Percentiles rank a stretch among this genome's conserved stretches.
Evolutionary conservation across 2,888 invertebrate species (phyloP).

Genomic region (Melanostoma mellinum): DNA sequence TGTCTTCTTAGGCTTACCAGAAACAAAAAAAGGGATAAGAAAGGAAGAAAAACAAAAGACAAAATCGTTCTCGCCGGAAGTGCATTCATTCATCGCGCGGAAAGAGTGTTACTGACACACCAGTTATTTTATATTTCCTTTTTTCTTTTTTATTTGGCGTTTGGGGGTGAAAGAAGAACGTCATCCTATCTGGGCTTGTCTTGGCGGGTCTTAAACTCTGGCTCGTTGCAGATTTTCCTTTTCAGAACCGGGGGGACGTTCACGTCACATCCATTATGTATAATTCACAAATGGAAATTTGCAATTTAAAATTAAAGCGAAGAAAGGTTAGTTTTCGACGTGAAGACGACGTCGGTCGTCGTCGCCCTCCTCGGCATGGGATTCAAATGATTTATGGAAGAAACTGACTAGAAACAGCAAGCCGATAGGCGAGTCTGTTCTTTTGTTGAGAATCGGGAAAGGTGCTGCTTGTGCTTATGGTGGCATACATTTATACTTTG

Average conservation of each 20-base stretch:
- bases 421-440: conserved; percentile 11
- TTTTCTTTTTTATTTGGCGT: conserved; percentile 18
- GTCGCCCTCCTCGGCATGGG: conserved; percentile 5
- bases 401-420: conserved; percentile 38
- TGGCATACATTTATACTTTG: not conserved
- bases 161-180: conserved; percentile 38
- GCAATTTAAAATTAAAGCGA: conserved; percentile 67
- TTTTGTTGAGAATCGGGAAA: not conserved
- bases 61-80: conserved; percentile 50
- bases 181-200: conserved; percentile 23
- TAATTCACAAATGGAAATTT: conserved; percentile 68
- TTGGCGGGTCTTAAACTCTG: conserved; percentile 9
- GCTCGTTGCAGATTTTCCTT: not conserved
- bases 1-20: conserved; percentile 51
- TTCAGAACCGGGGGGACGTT: conserved; percentile 40
- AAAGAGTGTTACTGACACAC: conserved; percentile 65
- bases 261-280: conserved; percentile 64
- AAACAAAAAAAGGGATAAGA: not conserved
- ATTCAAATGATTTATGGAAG: conserved; percentile 58
- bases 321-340: conserved; percentile 26
- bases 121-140: not conserved
- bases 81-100: conserved; percentile 58
- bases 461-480: not conserved
- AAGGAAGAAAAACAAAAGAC: conserved; percentile 3
- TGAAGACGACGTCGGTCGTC: not conserved